phyloP scores from a whole-genome alignment of 2,113 vertebrate genomes.

The Probosciger aterrimus region DNA sequence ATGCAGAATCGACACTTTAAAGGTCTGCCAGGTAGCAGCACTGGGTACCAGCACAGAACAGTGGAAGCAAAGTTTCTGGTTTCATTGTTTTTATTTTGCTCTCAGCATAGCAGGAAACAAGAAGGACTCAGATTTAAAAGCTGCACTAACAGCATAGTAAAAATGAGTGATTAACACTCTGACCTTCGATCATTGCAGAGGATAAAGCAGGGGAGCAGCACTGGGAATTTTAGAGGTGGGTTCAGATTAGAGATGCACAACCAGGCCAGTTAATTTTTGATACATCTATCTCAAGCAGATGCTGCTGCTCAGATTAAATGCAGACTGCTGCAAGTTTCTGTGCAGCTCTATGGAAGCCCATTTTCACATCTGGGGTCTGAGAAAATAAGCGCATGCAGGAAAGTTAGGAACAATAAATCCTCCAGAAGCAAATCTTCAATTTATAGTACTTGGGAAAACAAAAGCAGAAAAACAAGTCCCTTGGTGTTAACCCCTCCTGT shows the following conservation, averaged over 20 bases:
- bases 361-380: background rate
- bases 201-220: background rate
- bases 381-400: background rate
- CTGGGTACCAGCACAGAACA: constrained; percentile 8
- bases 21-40: constrained; percentile 56
- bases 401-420: background rate
- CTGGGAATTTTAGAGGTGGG: background rate
- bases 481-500: background rate
- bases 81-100: constrained; percentile 33
- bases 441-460: background rate
- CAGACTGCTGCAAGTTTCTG: background rate
- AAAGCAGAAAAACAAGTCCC: background rate
- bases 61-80: constrained; percentile 7
- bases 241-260: background rate
- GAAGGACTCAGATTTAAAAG: background rate
- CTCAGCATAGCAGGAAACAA: background rate
- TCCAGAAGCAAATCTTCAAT: background rate
- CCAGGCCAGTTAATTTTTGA: background rate
- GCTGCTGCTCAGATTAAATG: background rate
- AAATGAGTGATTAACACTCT: background rate
- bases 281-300: background rate
- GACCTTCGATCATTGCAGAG: background rate
- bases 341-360: background rate
- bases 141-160: background rate
- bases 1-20: constrained; percentile 73